Base-by-base conservation (phyloP, 1,140 invertebrate genomes). In the Hycleus cichorii region DNA sequence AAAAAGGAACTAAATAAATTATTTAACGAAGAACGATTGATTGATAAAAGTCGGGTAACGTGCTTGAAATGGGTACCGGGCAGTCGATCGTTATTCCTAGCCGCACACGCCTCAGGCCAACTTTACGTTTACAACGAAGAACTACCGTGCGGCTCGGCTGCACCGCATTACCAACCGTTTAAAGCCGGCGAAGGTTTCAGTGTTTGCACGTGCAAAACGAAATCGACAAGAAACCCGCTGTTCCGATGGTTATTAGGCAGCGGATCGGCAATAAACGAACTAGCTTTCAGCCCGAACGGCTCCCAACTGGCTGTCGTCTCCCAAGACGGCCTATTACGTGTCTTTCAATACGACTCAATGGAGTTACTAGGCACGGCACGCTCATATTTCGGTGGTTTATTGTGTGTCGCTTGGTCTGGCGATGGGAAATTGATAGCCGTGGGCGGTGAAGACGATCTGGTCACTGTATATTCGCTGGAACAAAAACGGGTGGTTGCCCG, bases 31-130 rank as follows among this genome's bases (percentile, higher is more conserved):
- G 97, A 99, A 91, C 88, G 95, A 75, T 77, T 96, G 68, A 97
- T 99, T 72, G 97, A 99, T 74, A 98, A 98, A 78, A 95, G 89
- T 52, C 90, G 93, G 78, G 96, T 98, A 62, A 99, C 97, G n/a
- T 98, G 96, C 76, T 87, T 99, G 69, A 88, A 90, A 70, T 99
- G 96, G 96, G 84, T 99, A 57, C 97, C 96, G 11, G 89, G 89
- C 48, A 95, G 93, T 38, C 84, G 86, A 60, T 94, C 95, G 70
- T 79, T 95, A 65, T 99, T 99, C 77, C 78, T 98, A 55, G 92
- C 92, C 47, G 90, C 95, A 18, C 94, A 99, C 75, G 84, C 88
- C 48, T 97, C 94, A 60, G 97, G 97, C n/a, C 91, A 97, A 69
- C 81, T 99, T 67, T 98, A 98, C 80, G 82, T 98, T 12, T 99